phyloP scores from a whole-genome alignment of 2,797 vertebrate genomes.

The Stomatorhinus walkeri region DNA sequence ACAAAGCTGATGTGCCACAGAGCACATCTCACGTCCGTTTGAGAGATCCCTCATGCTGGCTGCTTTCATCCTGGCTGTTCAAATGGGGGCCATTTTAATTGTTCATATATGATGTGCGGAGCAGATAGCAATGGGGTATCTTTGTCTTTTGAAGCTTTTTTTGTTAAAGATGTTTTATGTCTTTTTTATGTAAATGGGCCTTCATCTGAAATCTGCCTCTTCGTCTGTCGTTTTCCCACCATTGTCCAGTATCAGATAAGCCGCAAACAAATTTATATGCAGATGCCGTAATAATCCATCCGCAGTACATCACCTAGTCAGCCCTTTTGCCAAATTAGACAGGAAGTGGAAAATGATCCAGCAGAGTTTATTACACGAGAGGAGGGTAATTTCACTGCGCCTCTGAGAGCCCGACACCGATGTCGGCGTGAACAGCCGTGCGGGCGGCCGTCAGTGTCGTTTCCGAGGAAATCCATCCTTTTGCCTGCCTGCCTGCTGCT shows the following conservation, averaged over 20 bases:
- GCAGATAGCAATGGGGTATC: neutral
- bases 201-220: neutral
- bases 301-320: neutral
- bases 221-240: neutral
- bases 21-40: neutral
- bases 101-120: neutral
- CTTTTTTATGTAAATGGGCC: neutral
- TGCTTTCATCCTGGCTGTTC: neutral
- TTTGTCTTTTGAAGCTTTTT: neutral
- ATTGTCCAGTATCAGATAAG: neutral
- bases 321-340: neutral
- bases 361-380: neutral
- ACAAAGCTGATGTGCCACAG: neutral
- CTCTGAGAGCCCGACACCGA: neutral
- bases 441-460: neutral
- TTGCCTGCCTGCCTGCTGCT: neutral
- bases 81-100: constrained; percentile 2
- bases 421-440: neutral
- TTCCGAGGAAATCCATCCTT: neutral
- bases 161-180: neutral
- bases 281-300: neutral
- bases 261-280: neutral
- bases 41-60: neutral
- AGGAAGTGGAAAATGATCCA: neutral
- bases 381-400: neutral